Conservation (phyloP, 1,140 invertebrate genomes). For the Aphelinus atriplicis region DNA sequence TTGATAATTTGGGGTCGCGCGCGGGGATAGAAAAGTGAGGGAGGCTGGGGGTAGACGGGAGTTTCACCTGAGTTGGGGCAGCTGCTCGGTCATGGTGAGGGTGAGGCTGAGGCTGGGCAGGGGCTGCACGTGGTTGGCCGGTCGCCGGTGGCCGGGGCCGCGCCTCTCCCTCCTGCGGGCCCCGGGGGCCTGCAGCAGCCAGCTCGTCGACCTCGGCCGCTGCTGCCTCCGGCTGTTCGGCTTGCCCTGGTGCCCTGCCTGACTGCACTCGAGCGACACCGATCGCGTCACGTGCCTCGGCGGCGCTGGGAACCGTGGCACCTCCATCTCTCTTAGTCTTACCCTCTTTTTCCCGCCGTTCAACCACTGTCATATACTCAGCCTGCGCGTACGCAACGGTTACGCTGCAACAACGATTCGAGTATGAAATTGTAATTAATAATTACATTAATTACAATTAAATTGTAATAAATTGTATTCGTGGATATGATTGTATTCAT, state of each 20-base stretch:
- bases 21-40: no score
- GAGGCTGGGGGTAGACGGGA: no score
- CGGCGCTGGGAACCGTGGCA: conserved; percentile 57
- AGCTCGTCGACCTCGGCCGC: conserved; percentile 21
- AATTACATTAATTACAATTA: no score
- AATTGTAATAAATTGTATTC: no score
- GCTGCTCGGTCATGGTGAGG: conserved; percentile 18
- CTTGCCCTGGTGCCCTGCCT: conserved; percentile 6
- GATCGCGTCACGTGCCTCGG: conserved; percentile 44
- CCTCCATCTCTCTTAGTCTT: conserved; percentile 47
- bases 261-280: conserved; percentile 12
- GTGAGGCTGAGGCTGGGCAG: background rate
- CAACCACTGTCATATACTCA: no score
- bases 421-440: no score
- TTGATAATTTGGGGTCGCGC: no score
- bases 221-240: background rate
- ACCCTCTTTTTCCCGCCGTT: no score
- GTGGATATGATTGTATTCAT: no score
- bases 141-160: conserved; percentile 18
- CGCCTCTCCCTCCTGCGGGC: background rate
- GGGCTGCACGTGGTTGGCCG: conserved; percentile 39
- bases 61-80: background rate
- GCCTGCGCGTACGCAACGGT: no score
- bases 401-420: no score
- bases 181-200: background rate